Evolutionary conservation across 2,113 vertebrate species (phyloP).

Genomic region (Bettongia penicillata): DNA sequence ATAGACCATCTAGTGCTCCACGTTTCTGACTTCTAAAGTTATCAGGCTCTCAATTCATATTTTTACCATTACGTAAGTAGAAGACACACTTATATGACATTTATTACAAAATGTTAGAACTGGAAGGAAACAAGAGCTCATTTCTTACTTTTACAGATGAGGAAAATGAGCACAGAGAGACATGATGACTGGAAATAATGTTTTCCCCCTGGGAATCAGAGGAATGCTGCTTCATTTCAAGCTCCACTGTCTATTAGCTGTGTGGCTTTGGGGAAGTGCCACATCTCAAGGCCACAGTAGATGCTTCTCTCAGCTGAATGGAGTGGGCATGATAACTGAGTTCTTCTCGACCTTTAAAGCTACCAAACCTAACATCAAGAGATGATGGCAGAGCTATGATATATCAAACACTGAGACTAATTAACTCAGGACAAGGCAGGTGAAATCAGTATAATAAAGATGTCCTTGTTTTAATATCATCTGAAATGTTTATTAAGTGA

Average conservation of each 20-base stretch:
- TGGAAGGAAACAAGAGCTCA: background rate
- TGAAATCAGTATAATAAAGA: background rate
- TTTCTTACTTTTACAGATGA: background rate
- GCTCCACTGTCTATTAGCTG: background rate
- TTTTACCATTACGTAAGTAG: background rate
- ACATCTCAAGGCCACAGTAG: background rate
- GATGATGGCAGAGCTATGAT: background rate
- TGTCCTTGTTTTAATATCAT: background rate
- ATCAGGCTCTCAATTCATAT: background rate
- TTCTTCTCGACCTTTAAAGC: background rate
- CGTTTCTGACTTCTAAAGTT: background rate
- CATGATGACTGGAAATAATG: background rate
- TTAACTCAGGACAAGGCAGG: background rate
- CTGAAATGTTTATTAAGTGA: background rate
- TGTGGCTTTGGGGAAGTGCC: background rate
- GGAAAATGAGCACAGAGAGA: background rate
- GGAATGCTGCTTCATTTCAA: background rate
- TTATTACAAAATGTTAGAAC: background rate
- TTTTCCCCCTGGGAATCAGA: background rate
- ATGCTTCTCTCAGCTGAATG: background rate
- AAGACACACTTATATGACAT: background rate
- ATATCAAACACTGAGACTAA: background rate
- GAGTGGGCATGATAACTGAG: background rate
- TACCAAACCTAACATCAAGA: background rate
- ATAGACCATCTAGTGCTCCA: background rate